These are phyloP conservation scores for Synergus itoensis DNA, from an alignment of 2,888 invertebrate species.

Conservation along the genomic window DNA sequence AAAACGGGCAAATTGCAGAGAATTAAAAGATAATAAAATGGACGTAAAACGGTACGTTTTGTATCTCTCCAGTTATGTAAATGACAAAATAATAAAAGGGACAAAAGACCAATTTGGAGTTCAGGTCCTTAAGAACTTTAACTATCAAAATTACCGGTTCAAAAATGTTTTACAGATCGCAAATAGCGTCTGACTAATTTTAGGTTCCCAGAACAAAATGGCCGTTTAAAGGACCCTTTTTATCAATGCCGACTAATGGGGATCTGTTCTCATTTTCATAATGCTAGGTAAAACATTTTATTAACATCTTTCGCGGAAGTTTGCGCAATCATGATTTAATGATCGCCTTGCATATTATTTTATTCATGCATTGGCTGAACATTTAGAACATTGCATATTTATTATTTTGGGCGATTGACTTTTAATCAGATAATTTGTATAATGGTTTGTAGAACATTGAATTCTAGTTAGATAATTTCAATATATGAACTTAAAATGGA, in stretches of 20 bases:
- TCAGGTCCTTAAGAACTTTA: constrained; percentile 48
- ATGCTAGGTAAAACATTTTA: constrained; percentile 35
- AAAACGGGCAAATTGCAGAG: background rate
- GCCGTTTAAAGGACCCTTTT: constrained; percentile 55
- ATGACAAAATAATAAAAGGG: constrained; percentile 41
- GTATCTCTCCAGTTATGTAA: constrained; percentile 48
- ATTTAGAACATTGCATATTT: background rate
- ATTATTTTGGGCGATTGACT: background rate
- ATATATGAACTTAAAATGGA: background rate
- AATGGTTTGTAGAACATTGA: constrained; percentile 15
- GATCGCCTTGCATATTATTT: constrained; percentile 16
- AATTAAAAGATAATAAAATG: constrained; percentile 29
- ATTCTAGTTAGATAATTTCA: background rate
- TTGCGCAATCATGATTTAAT: constrained; percentile 9
- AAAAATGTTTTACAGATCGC: constrained; percentile 47
- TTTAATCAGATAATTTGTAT: constrained; percentile 5
- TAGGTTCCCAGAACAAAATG: constrained; percentile 57
- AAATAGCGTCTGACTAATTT: constrained; percentile 55
- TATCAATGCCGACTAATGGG: constrained; percentile 36
- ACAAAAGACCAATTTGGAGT: constrained; percentile 55
- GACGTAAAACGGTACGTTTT: constrained; percentile 43
- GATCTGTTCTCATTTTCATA: constrained; percentile 39
- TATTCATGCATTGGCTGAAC: background rate
- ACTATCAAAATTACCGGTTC: constrained; percentile 60
- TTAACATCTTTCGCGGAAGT: constrained; percentile 34